phyloP scores from a whole-genome alignment of 1,140 invertebrate genomes.

The Ectropis grisescens region DNA sequence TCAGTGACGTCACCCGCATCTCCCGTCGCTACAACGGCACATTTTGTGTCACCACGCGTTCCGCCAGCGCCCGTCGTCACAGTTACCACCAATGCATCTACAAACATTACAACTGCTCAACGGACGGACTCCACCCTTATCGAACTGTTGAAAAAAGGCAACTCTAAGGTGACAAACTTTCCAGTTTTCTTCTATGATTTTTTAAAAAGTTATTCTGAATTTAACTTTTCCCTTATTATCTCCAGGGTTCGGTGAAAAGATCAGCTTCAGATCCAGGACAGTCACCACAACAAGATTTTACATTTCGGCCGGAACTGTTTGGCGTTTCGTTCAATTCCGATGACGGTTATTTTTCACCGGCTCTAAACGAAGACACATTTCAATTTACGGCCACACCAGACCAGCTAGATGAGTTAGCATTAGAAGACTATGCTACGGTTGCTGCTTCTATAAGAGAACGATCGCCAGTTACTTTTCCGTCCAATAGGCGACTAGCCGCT shows the following conservation, averaged over 20 bases:
- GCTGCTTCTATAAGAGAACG: constrained; percentile 69
- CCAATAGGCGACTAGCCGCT: constrained; percentile 80
- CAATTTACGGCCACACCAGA: constrained; percentile 78
- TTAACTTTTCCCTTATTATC: no score
- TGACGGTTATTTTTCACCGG: constrained; percentile 80
- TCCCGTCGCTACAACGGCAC: constrained; percentile 35
- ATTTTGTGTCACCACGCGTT: constrained; percentile 71
- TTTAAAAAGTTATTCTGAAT: no score
- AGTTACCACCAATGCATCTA: constrained; percentile 25
- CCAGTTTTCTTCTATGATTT: constrained; percentile 3
- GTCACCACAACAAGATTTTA: constrained; percentile 69
- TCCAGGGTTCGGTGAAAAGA: constrained; percentile 57
- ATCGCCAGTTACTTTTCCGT: constrained; percentile 74
- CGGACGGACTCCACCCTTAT: constrained; percentile 73
- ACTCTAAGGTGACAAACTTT: constrained; percentile 80
- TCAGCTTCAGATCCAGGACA: constrained; percentile 78
- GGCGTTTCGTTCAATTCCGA: constrained; percentile 76
- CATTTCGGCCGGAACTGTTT: constrained; percentile 73
- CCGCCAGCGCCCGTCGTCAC: constrained; percentile 74
- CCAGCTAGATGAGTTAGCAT: constrained; percentile 76
- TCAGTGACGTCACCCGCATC: constrained; percentile 66
- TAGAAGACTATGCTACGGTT: constrained; percentile 75
- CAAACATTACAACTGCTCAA: constrained; percentile 33
- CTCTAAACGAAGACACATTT: constrained; percentile 83
- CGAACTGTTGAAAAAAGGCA: constrained; percentile 74